Conservation (phyloP, 1,140 invertebrate species). For the Temnothorax curvispinosus region DNA sequence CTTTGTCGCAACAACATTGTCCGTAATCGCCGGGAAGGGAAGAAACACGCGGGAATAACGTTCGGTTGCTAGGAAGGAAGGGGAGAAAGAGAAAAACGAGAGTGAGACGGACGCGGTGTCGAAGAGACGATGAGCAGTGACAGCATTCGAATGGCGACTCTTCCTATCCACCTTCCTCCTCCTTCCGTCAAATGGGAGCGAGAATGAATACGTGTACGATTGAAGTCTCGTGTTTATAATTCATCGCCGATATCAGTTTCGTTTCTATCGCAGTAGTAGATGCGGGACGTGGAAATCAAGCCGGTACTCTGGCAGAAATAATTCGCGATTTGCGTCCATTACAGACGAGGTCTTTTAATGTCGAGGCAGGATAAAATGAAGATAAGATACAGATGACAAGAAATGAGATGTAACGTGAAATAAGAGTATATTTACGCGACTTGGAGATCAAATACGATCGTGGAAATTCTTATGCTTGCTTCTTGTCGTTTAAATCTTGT, state of each 20-base stretch:
- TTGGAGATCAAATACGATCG: background rate
- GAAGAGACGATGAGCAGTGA: slow-evolving; percentile 18
- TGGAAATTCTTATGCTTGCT: background rate
- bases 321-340: background rate
- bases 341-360: background rate
- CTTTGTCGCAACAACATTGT: slow-evolving; percentile 68
- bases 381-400: slow-evolving; percentile 13
- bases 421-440: background rate
- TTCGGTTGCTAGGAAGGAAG: slow-evolving; percentile 21
- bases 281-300: background rate
- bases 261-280: background rate
- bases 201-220: slow-evolving; percentile 26
- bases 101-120: background rate
- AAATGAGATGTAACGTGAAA: background rate
- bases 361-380: background rate
- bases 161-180: background rate
- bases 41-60: background rate
- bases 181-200: background rate
- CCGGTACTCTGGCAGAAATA: background rate
- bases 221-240: slow-evolving; percentile 14
- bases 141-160: background rate
- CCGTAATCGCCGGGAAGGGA: slow-evolving; percentile 20
- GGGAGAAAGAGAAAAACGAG: slow-evolving; percentile 2
- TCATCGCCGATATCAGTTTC: background rate
- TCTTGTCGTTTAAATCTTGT: slow-evolving; percentile 19